Evolutionary conservation across 2,888 invertebrate genomes (phyloP).

Genomic region (Phasia obesa): DNA sequence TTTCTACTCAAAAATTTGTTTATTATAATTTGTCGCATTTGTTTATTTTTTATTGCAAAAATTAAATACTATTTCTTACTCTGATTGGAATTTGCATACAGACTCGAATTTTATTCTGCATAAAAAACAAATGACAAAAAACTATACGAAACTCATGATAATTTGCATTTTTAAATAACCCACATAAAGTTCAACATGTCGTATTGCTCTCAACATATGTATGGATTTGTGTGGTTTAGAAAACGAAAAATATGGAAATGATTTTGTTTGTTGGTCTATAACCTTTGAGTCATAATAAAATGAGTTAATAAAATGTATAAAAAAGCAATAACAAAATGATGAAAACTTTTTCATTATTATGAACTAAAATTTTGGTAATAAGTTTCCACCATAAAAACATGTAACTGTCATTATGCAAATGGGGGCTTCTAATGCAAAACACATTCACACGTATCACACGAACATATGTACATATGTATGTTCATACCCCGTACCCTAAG

Average conservation of each 20-base stretch:
- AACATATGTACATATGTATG: not conserved
- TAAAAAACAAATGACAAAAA: conserved; percentile 27
- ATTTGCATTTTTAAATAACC: conserved; percentile 65
- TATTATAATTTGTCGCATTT: conserved; percentile 45
- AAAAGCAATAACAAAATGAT: conserved; percentile 52
- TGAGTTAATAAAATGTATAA: conserved; percentile 63
- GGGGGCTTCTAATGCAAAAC: conserved; percentile 1
- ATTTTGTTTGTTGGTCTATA: conserved; percentile 37
- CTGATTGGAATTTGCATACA: not conserved
- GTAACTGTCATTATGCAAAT: conserved; percentile 70
- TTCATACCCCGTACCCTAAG: too few species aligned
- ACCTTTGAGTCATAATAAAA: conserved; percentile 63
- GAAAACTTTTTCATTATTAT: conserved; percentile 66
- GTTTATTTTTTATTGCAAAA: conserved; percentile 16
- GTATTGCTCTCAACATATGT: conserved; percentile 24
- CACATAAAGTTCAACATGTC: conserved; percentile 57
- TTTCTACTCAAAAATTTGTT: not conserved
- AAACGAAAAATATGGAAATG: conserved; percentile 50
- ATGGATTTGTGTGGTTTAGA: conserved; percentile 25
- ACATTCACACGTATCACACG: not conserved
- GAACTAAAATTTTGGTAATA: conserved; percentile 66
- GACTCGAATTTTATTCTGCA: not conserved
- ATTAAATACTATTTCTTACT: conserved; percentile 20
- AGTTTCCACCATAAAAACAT: conserved; percentile 67
- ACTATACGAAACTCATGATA: conserved; percentile 27